A percentile compares a stretch with the other conserved stretches of the same genome.
Conservation (phyloP, 2,888 invertebrate species). For the Drosophila neotestacea region DNA sequence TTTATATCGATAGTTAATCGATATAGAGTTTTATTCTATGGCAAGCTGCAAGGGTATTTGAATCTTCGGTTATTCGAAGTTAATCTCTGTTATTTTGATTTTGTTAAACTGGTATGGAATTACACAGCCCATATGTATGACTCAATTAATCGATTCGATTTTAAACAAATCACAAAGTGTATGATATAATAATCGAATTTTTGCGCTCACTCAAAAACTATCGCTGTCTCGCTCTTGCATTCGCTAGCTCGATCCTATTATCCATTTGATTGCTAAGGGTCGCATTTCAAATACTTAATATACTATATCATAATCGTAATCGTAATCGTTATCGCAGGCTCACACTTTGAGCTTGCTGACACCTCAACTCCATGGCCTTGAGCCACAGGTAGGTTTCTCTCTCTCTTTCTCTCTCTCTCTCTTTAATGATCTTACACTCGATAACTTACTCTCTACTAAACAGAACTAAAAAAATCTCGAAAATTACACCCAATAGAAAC, state of each 20-base stretch:
- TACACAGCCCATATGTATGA: neutral
- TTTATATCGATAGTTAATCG: too few species aligned
- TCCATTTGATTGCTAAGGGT: slow-evolving; percentile 49
- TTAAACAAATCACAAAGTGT: slow-evolving; percentile 7
- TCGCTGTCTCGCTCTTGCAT: slow-evolving; percentile 70
- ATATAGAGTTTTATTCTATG: too few species aligned
- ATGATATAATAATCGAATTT: slow-evolving; percentile 31
- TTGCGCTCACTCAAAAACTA: slow-evolving; percentile 54
- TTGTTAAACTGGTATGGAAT: too few species aligned
- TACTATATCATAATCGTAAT: slow-evolving; percentile 27
- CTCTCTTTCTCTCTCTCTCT: slow-evolving; percentile 37
- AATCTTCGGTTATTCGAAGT: slow-evolving; percentile 4
- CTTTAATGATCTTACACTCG: slow-evolving; percentile 29
- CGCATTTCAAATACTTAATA: slow-evolving; percentile 41
- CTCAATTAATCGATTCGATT: slow-evolving; percentile 9
- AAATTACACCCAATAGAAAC: slow-evolving; percentile 22
- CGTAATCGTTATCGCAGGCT: slow-evolving; percentile 44
- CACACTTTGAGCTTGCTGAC: slow-evolving; percentile 49
- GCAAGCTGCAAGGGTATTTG: slow-evolving; percentile 5
- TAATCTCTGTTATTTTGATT: neutral
- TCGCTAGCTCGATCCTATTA: slow-evolving; percentile 64
- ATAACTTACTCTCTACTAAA: slow-evolving; percentile 9
- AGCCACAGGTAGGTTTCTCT: slow-evolving; percentile 70
- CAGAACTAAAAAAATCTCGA: slow-evolving; percentile 13
- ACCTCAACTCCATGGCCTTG: slow-evolving; percentile 38